Base-by-base conservation (phyloP, 2,888 invertebrate genomes). In the Noctuana brunneofusca region DNA sequence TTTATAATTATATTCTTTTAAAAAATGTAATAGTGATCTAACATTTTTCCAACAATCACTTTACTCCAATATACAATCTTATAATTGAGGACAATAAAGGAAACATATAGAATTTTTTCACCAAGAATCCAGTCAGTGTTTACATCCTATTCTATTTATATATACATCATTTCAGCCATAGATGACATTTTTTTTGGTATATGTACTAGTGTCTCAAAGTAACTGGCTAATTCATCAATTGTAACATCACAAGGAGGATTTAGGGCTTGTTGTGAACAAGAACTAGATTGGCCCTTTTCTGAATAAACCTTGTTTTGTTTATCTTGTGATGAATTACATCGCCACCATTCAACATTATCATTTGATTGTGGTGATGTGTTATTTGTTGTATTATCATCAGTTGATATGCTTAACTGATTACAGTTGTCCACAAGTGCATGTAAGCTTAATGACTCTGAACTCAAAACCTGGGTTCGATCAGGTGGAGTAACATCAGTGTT, bases 121-220 rank as follows among this genome's bases (percentile, higher is more conserved):
- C 9, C 8, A 14, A 38, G 38, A 38, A 38, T 38, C 14, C 12
- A 14, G 11, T 38, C 8, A 14, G 5, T 38, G 14, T 5, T 1
- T 38, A 35, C 38, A 38, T 43, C 18, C 11, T 18, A 48, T 48
- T 52, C 2, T 18, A 16, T 30, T 52, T 53, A 97, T 89, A 97
- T 98, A 83, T 98, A 98, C 98, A 98, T 98, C 97, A 98, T 98
- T 92, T 98, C 98, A 65, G 98, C 98, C 98, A 98, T 98, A 64
- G 96, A 95, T 53, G 98, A 98, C 98, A 98, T 98, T 86, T 98
- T 98, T 89, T 97, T 97, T 70, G 98, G 98, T 92, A 98, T 98
- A 93, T 98, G 96, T 71, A 98, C 97, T 90, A 97, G 95, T 67
- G 97, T 96, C 89, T 98, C 98, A 86, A 98, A 97, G 87, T 98